These are phyloP conservation scores for Tupiocoris notatus DNA, from an alignment of 2,888 invertebrate species.

Conservation along the genomic window DNA sequence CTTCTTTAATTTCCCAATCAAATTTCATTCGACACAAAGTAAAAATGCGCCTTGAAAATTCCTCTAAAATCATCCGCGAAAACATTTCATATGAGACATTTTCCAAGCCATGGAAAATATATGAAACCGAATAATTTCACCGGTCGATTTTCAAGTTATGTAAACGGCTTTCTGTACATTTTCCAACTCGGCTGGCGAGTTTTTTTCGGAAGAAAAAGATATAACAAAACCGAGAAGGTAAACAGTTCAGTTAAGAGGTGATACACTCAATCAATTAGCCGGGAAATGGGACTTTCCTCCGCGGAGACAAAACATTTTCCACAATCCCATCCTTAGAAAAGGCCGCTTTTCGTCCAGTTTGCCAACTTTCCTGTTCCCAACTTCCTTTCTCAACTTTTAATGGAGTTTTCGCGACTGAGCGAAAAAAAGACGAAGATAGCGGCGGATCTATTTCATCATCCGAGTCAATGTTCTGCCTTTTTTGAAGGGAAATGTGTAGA, in stretches of 20 bases:
- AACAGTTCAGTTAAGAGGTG: neutral
- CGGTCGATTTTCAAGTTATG: too few relatives aligned
- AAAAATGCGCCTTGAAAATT: too few relatives aligned
- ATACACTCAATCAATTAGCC: slow-evolving; percentile 31
- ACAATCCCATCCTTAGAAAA: neutral
- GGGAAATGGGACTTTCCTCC: neutral
- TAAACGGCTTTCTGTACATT: too few relatives aligned
- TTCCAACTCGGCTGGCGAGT: too few relatives aligned
- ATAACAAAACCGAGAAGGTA: neutral
- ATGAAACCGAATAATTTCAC: too few relatives aligned
- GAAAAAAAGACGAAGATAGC: too few relatives aligned
- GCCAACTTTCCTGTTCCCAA: neutral
- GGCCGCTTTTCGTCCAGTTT: neutral
- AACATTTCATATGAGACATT: too few relatives aligned
- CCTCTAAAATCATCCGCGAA: too few relatives aligned
- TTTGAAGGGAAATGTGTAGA: neutral
- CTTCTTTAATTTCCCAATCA: too few relatives aligned
- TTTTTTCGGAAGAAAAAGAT: neutral
- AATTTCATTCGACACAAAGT: too few relatives aligned
- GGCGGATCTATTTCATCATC: neutral
- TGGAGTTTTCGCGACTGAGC: slow-evolving; percentile 33
- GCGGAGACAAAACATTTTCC: neutral
- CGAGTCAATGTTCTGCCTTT: too few relatives aligned
- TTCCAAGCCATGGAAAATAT: too few relatives aligned
- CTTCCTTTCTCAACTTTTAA: slow-evolving; percentile 27